phyloP scores from a whole-genome alignment of 2,113 vertebrate species.

The Alaudala cheleensis region DNA sequence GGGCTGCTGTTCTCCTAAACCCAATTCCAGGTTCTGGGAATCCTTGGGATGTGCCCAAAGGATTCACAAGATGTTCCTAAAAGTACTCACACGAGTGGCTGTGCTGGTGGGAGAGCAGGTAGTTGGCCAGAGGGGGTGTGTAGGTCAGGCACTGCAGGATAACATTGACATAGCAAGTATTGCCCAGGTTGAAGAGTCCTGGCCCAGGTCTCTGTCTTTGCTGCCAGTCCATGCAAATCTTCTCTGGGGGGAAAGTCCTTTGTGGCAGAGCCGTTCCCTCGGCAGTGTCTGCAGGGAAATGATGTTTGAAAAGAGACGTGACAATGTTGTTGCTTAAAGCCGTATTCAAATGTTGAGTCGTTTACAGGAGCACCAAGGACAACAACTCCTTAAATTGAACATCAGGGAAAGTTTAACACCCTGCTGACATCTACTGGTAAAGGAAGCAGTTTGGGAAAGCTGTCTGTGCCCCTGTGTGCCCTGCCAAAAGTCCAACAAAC shows the following conservation, averaged over 20 bases:
- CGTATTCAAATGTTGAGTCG: accelerated
- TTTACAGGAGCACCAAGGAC: neutral
- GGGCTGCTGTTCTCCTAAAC: neutral
- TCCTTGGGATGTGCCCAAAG: neutral
- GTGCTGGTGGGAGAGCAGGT: conserved; percentile 34
- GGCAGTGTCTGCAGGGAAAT: conserved; percentile 50
- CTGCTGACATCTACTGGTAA: neutral
- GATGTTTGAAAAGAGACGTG: neutral
- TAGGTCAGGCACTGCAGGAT: conserved; percentile 91
- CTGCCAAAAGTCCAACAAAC: neutral
- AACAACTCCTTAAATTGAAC: neutral
- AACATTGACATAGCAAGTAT: conserved; percentile 89
- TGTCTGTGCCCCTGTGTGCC: neutral
- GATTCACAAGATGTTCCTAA: neutral
- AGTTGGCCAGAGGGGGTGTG: conserved; percentile 73
- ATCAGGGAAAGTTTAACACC: neutral
- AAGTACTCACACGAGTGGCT: conserved; percentile 83
- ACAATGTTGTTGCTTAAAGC: neutral
- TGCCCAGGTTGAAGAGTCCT: conserved; percentile 90
- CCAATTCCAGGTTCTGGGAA: neutral
- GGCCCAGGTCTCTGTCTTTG: conserved; percentile 84
- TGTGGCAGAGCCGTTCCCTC: conserved; percentile 84
- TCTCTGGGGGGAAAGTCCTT: conserved; percentile 82
- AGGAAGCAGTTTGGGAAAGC: neutral
- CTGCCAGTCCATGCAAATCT: conserved; percentile 86